Conservation (phyloP, 2,113 vertebrate species). For the Chitala chitala region DNA sequence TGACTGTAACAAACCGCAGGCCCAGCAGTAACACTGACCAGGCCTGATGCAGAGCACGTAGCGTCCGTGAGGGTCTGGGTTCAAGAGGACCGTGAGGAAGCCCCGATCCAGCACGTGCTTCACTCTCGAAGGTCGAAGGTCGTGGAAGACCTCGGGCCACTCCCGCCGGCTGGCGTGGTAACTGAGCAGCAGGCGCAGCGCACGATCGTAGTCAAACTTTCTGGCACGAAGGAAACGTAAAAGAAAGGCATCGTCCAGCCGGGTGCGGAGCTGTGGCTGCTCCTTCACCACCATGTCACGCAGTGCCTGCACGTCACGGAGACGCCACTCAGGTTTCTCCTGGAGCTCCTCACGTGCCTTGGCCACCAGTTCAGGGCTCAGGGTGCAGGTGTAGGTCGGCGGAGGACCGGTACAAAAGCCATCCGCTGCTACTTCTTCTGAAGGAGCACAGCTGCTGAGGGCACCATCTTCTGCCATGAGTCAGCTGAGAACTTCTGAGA, state of each 20-base stretch:
- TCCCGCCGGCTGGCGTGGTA: slow-evolving; percentile 83
- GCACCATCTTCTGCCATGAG: slow-evolving; percentile 86
- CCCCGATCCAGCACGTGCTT: slow-evolving; percentile 85
- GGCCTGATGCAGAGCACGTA: slow-evolving; percentile 86
- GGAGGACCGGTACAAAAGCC: slow-evolving; percentile 57
- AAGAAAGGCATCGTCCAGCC: slow-evolving; percentile 86
- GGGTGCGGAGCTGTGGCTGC: slow-evolving; percentile 77
- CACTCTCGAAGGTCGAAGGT: slow-evolving; percentile 82
- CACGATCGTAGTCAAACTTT: slow-evolving; percentile 95
- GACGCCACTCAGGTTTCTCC: slow-evolving; percentile 94
- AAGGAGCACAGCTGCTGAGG: slow-evolving; percentile 67
- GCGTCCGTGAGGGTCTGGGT: slow-evolving; percentile 78
- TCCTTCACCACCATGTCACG: slow-evolving; percentile 96
- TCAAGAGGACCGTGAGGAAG: slow-evolving; percentile 88
- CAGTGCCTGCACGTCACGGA: slow-evolving; percentile 88
- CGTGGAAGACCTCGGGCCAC: slow-evolving; percentile 91
- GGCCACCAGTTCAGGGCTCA: slow-evolving; percentile 81
- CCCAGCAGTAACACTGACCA: too few relatives aligned
- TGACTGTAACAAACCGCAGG: too few relatives aligned
- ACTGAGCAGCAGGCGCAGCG: slow-evolving; percentile 88
- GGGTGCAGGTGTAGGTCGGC: slow-evolving; percentile 74
- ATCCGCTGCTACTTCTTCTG: slow-evolving; percentile 55
- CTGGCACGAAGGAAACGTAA: slow-evolving; percentile 91
- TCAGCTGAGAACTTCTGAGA: slow-evolving; percentile 40
- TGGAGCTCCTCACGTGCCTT: slow-evolving; percentile 94